These are phyloP conservation scores for Tetragonisca angustula DNA, from an alignment of 2,888 invertebrate species.

Conservation along the genomic window DNA sequence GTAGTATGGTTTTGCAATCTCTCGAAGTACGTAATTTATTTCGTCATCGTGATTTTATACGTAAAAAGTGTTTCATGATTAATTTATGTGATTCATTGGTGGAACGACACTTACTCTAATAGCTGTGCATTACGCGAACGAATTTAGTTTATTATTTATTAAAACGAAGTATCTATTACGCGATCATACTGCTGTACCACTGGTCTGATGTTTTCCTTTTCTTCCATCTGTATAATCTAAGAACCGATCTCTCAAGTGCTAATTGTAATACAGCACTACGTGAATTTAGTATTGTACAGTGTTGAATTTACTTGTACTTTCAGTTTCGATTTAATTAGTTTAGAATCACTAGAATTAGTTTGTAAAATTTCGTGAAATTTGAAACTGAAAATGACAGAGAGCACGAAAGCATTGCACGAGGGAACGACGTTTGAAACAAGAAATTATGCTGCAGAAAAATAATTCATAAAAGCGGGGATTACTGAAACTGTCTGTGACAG, in stretches of 20 bases:
- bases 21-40: background rate
- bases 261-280: background rate
- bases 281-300: too few species aligned
- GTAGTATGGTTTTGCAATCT: background rate
- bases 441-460: background rate
- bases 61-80: background rate
- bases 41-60: background rate
- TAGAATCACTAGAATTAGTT: background rate
- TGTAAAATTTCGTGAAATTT: background rate
- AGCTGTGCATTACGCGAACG: background rate
- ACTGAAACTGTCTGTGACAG: background rate
- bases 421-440: background rate
- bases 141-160: background rate
- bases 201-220: background rate
- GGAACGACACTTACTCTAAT: background rate
- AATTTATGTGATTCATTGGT: conserved; percentile 7
- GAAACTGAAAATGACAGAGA: background rate
- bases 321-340: background rate
- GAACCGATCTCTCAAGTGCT: background rate
- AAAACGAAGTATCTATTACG: background rate
- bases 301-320: background rate
- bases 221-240: background rate
- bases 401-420: background rate
- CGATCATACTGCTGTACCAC: too few species aligned
- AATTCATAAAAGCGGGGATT: background rate